phyloP scores from a whole-genome alignment of 2,888 invertebrate species.

The Oligia latruncula region DNA sequence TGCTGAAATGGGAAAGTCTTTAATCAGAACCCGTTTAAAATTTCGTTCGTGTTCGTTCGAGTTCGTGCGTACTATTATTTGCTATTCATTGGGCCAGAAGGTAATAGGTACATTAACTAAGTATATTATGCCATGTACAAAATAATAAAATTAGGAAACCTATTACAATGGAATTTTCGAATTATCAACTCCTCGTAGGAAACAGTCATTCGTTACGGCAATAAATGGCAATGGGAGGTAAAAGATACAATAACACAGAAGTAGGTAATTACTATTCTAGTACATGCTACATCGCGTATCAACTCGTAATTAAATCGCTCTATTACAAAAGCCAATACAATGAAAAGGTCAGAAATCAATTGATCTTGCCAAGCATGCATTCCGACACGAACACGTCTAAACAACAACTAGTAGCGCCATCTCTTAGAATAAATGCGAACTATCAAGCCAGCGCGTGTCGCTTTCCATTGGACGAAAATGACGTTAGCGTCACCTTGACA shows the following conservation, averaged over 20 bases:
- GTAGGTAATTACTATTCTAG: slow-evolving; percentile 45
- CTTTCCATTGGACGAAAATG: slow-evolving; percentile 74
- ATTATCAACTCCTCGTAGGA: background rate
- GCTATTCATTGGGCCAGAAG: background rate
- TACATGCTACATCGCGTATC: slow-evolving; percentile 46
- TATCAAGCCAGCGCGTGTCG: slow-evolving; percentile 63
- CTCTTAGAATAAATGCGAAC: slow-evolving; percentile 76
- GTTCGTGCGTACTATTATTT: background rate
- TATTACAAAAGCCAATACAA: slow-evolving; percentile 55
- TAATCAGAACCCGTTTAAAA: background rate
- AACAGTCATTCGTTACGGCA: background rate
- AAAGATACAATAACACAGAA: slow-evolving; percentile 29
- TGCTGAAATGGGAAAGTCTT: no score
- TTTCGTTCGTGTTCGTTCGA: no score
- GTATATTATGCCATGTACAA: no score
- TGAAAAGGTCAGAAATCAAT: slow-evolving; percentile 61
- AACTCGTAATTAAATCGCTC: slow-evolving; percentile 55
- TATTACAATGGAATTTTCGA: background rate
- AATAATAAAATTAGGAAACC: background rate
- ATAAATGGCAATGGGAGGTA: background rate
- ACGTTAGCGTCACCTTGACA: slow-evolving; percentile 74
- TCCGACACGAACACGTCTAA: slow-evolving; percentile 32
- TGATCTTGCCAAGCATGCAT: slow-evolving; percentile 59
- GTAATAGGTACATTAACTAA: background rate
- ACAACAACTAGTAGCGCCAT: slow-evolving; percentile 78